Evolutionary conservation across 1,140 invertebrate genomes (phyloP).

Genomic region (Asbolus verrucosus): DNA sequence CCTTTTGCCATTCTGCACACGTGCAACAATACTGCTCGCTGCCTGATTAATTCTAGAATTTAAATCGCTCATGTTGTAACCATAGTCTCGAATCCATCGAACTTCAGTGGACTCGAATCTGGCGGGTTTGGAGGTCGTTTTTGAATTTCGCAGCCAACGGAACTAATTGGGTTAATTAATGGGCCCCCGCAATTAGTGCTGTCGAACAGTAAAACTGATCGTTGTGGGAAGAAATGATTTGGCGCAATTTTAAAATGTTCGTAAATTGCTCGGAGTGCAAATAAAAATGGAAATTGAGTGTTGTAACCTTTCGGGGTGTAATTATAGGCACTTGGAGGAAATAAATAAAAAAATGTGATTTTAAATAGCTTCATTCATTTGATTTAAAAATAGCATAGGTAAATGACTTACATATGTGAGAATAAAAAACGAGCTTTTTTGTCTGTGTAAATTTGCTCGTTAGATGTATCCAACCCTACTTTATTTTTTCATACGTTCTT

Average conservation of each 20-base stretch:
- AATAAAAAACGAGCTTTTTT: conserved; percentile 38
- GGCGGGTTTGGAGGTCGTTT: background rate
- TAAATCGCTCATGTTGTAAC: conserved; percentile 5
- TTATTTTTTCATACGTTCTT: background rate
- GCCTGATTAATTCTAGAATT: background rate
- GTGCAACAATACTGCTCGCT: background rate
- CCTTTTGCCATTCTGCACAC: background rate
- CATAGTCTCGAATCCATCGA: background rate
- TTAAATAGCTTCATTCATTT: conserved; percentile 47
- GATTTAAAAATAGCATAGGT: conserved; percentile 50
- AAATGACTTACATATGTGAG: conserved; percentile 44
- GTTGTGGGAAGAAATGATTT: no score
- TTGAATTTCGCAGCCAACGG: no score
- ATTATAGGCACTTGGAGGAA: conserved; percentile 32
- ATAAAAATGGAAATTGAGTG: conserved; percentile 28
- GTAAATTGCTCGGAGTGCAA: conserved; percentile 2
- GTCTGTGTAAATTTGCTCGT: conserved; percentile 1
- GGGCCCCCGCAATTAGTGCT: no score
- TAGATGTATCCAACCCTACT: background rate
- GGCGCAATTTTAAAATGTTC: no score
- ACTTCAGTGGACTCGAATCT: background rate
- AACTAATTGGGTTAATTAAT: no score
- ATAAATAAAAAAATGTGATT: conserved; percentile 33
- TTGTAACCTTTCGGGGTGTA: conserved; percentile 37
- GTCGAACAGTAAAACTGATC: no score